Evolutionary conservation across 2,797 vertebrate species (phyloP).

Genomic region (Sebastes matsubarae): DNA sequence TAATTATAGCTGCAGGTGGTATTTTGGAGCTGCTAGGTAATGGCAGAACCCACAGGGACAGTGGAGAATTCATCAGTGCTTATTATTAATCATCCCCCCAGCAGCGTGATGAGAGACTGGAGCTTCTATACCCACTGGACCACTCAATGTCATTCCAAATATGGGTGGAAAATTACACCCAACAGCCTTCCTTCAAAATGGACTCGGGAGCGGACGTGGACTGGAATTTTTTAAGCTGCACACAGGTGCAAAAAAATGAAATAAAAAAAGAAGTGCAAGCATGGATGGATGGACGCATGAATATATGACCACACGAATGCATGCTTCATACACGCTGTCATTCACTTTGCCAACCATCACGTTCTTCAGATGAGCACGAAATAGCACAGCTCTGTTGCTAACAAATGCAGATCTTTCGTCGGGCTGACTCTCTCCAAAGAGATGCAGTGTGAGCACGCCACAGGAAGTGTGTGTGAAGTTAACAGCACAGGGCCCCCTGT

Average conservation of each 20-base stretch:
- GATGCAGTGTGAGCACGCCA: constrained; percentile 52
- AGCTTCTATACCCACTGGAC: constrained; percentile 78
- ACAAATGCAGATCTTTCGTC: constrained; percentile 10
- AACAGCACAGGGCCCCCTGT: constrained; percentile 82
- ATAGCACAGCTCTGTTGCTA: constrained; percentile 1
- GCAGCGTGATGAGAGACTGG: constrained; percentile 76
- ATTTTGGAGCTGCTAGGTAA: constrained; percentile 78
- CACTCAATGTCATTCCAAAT: constrained; percentile 84
- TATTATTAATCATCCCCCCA: constrained; percentile 83
- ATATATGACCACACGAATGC: constrained; percentile 5
- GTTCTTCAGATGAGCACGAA: not conserved
- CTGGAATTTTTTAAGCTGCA: constrained; percentile 29
- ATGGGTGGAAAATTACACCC: constrained; percentile 78
- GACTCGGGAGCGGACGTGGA: constrained; percentile 48
- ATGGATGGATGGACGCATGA: not conserved
- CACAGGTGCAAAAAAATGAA: constrained; percentile 10
- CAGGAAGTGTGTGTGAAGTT: constrained; percentile 86
- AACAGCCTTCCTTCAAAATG: constrained; percentile 74
- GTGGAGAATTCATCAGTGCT: constrained; percentile 83
- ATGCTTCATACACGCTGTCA: constrained; percentile 1
- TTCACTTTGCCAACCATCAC: constrained; percentile 8
- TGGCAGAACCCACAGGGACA: constrained; percentile 76
- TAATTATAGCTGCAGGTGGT: constrained; percentile 84
- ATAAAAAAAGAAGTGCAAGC: not conserved
- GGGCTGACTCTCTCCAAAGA: constrained; percentile 28